Evolutionary conservation across 2,888 invertebrate species (phyloP), one percentile per base, ranked within the genome.

Genomic region (Rhogogaster chlorosoma): DNA sequence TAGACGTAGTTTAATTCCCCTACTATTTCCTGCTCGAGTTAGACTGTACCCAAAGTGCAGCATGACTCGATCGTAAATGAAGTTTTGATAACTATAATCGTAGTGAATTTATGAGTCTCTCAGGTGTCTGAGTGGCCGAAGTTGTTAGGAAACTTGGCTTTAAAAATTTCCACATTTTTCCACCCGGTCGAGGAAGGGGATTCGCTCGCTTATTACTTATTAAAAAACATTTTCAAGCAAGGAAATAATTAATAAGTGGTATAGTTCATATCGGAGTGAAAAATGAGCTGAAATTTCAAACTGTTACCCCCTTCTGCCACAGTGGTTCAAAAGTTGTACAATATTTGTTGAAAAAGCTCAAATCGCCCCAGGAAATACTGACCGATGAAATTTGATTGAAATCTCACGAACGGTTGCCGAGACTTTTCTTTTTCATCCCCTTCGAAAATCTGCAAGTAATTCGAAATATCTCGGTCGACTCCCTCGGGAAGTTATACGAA

Each of bases 101-200:
- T 10, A 61, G 61, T 26, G 61, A 61, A 61, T 61, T 61, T 61
- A 61, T 61, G 22, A 61, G 61, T 61, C 61, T 61, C 61, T 26
- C 12, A 61, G 22, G 61, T 61, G 61, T 22, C 61, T 61, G 61
- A 4, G 61, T 12, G 3, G 61, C 26, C 26, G 3, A 26, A 26
- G 61, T 22, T 61, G 61, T 61, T 12, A 10, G 10, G 22, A 61
- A 61, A 61, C 61, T 26, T 61, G 9, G 61, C 26, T 61, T 10
- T 10, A 61, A 26, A 61, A 61, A 26, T 26, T 12, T 9, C 6
- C 4, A 61, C 22, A 26, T 26, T 61, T 61, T 61, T 9, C 10
- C 26, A n/a, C 22, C 5, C 12, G 12, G 45, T 45, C 45, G 45
- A 45, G 45, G 12, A 12, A 15, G 12, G 45, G 15, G 45, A 45